Conservation (phyloP, 2,797 vertebrate genomes). For the Poecile montanus region DNA sequence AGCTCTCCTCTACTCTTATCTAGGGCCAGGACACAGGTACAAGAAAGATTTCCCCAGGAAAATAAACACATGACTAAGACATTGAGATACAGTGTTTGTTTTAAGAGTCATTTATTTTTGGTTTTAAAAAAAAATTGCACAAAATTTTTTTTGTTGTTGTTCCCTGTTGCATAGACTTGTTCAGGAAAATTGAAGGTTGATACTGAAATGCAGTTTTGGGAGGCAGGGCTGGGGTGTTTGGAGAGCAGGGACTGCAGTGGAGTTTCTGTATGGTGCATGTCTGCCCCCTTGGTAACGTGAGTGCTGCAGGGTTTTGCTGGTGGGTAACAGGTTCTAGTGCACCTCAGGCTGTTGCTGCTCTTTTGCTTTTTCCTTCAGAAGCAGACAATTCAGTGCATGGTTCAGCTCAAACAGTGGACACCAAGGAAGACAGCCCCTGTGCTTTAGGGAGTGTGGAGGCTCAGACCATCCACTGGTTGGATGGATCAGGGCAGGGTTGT, state of each 20-base stretch:
- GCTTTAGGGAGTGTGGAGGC: background rate
- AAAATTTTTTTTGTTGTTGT: background rate
- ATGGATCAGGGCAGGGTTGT: background rate
- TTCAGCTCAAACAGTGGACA: background rate
- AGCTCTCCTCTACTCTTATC: background rate
- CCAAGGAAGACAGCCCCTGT: rapidly evolving
- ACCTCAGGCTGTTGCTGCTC: background rate
- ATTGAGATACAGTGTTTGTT: background rate
- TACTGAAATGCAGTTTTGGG: background rate
- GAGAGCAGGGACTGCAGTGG: background rate
- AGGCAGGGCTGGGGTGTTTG: background rate
- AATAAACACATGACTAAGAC: background rate
- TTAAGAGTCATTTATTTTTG: constrained; percentile 15
- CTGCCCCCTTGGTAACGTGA: rapidly evolving
- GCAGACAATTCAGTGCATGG: background rate
- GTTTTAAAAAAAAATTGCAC: constrained; percentile 9
- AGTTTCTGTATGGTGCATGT: background rate
- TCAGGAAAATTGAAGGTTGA: background rate
- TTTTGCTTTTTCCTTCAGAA: background rate
- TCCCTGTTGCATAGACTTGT: background rate
- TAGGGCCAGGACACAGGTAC: background rate
- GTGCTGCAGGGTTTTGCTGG: background rate
- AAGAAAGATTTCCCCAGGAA: constrained; percentile 5
- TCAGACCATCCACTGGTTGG: rapidly evolving
- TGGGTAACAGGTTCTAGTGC: background rate